Base-by-base conservation (phyloP, 2,888 invertebrate species). In the Lycophotia porphyrea region DNA sequence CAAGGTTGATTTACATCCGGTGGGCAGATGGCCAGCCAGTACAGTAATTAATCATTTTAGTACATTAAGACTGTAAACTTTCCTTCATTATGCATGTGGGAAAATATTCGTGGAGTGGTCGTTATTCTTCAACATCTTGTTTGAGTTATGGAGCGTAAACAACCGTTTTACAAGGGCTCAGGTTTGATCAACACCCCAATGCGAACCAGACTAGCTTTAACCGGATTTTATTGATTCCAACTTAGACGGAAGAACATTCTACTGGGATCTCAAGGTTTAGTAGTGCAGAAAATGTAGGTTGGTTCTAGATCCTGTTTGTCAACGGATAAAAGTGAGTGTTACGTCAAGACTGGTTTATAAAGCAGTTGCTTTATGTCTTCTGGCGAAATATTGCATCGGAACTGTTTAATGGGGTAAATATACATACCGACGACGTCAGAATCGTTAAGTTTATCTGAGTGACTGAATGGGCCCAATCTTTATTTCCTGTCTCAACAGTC, bases 191-290 rank as follows among this genome's bases (percentile, higher is more conserved):
- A 69, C 47, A 67, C 65, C 61, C 64, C 39, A 47, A 34, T 73
- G 34, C 27, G 44, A 69, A 47, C 34, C n/a, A 24, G 34, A 63
- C 81, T 24, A 47, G 78, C 15, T 21, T 21, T 7, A 63, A 82
- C 82, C 55, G 78, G 74, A 67, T 74, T 58, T 52, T 81, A 82
- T 81, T 63, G 82, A 82, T 81, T 78, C 73, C 66, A 63, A 73
- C 61, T 49, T 71, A 68, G 18, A 68, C 49, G 60, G 60, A 73
- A 61, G 65, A 63, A 78, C 55, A 61, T 52, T 42, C n/a, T 58
- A 63, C 49, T 67, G 39, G 76, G 52, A 77, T 68, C 55, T 81
- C 77, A 80, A 81, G 81, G 80, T 76, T 31, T 31, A 58, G n/a
- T 31, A 64, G 27, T 36, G 58, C 55, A 68, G 67, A 64, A 73